phyloP scores from a whole-genome alignment of 2,797 vertebrate species.

The Pelodytes ibericus region DNA sequence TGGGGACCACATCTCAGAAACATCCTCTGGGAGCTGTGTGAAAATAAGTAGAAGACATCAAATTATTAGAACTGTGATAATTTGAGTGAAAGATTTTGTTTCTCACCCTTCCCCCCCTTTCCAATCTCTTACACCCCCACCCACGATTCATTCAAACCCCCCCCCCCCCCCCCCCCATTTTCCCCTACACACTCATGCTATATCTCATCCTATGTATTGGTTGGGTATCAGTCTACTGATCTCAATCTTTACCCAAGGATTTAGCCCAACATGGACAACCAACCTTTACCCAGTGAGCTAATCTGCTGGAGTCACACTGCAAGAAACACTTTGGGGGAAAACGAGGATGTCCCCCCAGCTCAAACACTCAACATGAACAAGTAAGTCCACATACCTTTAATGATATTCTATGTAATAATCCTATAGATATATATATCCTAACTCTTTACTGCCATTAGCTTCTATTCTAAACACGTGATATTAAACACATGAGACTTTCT shows the following conservation, averaged over 20 bases:
- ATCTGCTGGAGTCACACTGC: not conserved
- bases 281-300: not conserved
- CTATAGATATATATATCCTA: not conserved
- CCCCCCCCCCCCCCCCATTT: not conserved
- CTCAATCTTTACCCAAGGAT: constrained; percentile 21
- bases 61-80: constrained; percentile 41
- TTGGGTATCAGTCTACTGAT: constrained; percentile 15
- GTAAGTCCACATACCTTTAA: constrained; percentile 13
- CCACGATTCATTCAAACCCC: too few relatives aligned
- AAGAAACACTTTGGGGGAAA: not conserved
- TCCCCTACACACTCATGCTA: not conserved
- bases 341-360: not conserved
- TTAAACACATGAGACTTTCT: too few relatives aligned
- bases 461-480: too few relatives aligned
- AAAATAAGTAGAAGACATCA: constrained; percentile 55
- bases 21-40: constrained; percentile 60
- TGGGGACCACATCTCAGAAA: constrained; percentile 64
- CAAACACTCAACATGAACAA: constrained; percentile 2
- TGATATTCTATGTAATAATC: not conserved
- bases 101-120: not conserved
- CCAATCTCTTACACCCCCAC: not conserved
- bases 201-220: not conserved
- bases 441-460: too few relatives aligned
- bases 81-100: constrained; percentile 26
- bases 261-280: not conserved